Percentiles rank a stretch among this genome's conserved stretches.
Conservation (phyloP, 2,888 invertebrate species). For the Diploptera punctata region DNA sequence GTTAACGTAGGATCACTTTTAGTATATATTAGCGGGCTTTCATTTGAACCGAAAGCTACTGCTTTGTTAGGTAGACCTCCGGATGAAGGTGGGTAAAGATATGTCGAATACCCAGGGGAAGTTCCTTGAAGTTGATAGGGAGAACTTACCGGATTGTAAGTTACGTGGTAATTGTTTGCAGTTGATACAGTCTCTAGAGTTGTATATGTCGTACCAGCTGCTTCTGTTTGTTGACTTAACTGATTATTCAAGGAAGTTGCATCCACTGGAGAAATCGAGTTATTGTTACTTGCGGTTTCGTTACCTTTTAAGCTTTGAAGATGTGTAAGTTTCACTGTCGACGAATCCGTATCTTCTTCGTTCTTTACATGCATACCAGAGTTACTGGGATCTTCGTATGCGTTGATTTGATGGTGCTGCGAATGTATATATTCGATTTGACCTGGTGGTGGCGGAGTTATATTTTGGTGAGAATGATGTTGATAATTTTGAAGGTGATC, state of each 20-base stretch:
- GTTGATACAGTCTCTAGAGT: constrained; percentile 65
- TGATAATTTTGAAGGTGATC: constrained; percentile 33
- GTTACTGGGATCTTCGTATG: constrained; percentile 20
- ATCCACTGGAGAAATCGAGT: neutral
- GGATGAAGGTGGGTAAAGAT: constrained; percentile 51
- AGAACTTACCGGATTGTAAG: constrained; percentile 2
- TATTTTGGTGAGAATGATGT: constrained; percentile 31
- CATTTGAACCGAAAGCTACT: constrained; percentile 55
- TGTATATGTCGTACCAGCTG: constrained; percentile 60
- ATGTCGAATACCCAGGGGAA: neutral
- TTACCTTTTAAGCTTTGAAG: constrained; percentile 2
- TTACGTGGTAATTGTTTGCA: constrained; percentile 4
- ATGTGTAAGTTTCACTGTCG: neutral
- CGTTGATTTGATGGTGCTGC: constrained; percentile 20
- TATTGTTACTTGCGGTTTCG: neutral
- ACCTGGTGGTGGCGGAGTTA: constrained; percentile 43
- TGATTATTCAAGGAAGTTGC: constrained; percentile 43
- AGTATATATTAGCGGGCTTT: constrained; percentile 61
- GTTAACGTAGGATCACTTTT: constrained; percentile 72
- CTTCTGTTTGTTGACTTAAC: constrained; percentile 34
- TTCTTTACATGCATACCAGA: neutral
- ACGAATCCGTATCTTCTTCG: neutral
- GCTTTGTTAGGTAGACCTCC: constrained; percentile 52
- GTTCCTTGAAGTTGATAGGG: neutral
- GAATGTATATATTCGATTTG: constrained; percentile 20